Evolutionary conservation across 1,140 invertebrate genomes (phyloP).

Genomic region (Drosophila navojoa): DNA sequence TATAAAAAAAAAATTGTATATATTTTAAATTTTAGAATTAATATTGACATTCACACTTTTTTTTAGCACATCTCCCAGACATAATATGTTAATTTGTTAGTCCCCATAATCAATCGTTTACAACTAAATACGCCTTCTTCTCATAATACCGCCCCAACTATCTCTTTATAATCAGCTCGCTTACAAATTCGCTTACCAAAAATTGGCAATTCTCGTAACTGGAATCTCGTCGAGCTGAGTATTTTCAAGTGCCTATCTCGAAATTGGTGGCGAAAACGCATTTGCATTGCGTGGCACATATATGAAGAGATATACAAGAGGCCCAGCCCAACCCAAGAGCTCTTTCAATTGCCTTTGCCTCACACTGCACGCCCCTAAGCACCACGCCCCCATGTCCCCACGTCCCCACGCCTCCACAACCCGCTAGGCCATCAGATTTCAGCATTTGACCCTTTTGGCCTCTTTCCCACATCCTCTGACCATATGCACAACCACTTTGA

Average conservation of each 20-base stretch:
- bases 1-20: too few relatives aligned
- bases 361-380: conserved; percentile 7
- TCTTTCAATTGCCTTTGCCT: conserved; percentile 27
- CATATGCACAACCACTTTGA: conserved; percentile 65
- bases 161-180: not conserved
- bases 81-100: too few relatives aligned
- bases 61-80: too few relatives aligned
- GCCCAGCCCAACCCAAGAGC: conserved; percentile 14
- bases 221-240: not conserved
- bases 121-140: not conserved
- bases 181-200: not conserved
- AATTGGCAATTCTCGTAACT: not conserved
- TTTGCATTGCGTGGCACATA: conserved; percentile 7
- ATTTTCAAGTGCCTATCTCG: conserved; percentile 10
- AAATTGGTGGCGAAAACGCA: not conserved
- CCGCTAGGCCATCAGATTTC: conserved; percentile 18
- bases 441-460: conserved; percentile 51
- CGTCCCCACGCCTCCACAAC: not conserved
- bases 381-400: not conserved
- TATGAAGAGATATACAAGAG: conserved; percentile 19
- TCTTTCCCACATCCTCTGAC: conserved; percentile 58
- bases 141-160: not conserved
- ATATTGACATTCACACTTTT: too few relatives aligned
- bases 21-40: too few relatives aligned
- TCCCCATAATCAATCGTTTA: too few relatives aligned